Evolutionary conservation across 2,113 vertebrate species (phyloP), one percentile per base, ranked within the genome.

Genomic region (Struthio camelus): DNA sequence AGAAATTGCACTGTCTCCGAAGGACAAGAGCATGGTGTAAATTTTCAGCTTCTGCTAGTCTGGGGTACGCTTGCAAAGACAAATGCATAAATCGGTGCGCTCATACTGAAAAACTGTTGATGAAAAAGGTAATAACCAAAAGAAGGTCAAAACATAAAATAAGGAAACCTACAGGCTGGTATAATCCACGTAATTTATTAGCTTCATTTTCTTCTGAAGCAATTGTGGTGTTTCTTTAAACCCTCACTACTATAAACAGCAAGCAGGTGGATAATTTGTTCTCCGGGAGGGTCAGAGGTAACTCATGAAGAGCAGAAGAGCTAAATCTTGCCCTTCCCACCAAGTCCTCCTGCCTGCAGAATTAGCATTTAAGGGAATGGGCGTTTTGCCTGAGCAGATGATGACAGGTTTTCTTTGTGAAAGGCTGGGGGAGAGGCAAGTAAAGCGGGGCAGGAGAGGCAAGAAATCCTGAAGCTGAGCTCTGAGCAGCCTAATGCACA

Each of bases 81-180:
- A 95, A 91, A 83, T 7, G 36, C 81, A 78, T 89, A 89, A 91
- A 94, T 95, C 38, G 59, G 30, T 3, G 10, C 25, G 53, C 59
- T 94, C 44, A 16, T 44, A 58, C 44, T 77, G 82, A 81, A 93
- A 94, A 94, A 70, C 48, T 77, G 77, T 73, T 79, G 86, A 92
- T 70, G 58, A 50, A 82, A 96, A 94, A 87, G 58, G 75, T 79
- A 93, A 95, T 91, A 89, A 93, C 76, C 62, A 80, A 94, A 96
- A 96, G 95, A 95, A 95, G 87, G 93, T 93, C 87, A 93, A 96
- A 96, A 91, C 59, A 90, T 75, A 67, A 95, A 90, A 82, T 48
- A 72, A 59, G 69, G 76, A 38, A 83, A 80, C 17, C 75, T 71
- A 51, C 27, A 71, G 64, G 25, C 67, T 87, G 28, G 27, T 90